Evolutionary conservation across 23 tunicate species (phyloP).

Genomic region (Oikopleura dioica): DNA sequence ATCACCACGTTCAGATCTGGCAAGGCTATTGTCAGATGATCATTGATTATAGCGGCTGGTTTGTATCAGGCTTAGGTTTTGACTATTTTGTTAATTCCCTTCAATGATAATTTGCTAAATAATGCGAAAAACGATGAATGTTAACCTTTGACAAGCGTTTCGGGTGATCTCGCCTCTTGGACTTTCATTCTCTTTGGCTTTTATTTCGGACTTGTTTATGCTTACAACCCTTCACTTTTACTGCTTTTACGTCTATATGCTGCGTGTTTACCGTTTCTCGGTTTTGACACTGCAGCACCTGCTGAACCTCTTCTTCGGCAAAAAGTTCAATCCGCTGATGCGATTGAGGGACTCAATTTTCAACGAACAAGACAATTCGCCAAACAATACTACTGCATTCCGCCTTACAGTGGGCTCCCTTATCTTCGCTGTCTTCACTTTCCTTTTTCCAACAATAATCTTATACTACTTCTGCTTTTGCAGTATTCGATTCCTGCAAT

Average conservation of each 20-base stretch:
- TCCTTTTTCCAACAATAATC: not conserved
- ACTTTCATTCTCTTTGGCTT: no score
- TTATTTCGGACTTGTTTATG: no score
- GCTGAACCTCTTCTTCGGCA: not conserved
- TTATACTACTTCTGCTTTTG: not conserved
- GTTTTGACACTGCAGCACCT: not conserved
- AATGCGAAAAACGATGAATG: no score
- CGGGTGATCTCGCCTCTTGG: no score
- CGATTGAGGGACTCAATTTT: not conserved
- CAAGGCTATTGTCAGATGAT: not conserved
- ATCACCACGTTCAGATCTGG: not conserved
- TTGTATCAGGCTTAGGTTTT: no score
- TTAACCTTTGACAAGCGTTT: no score
- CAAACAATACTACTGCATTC: not conserved
- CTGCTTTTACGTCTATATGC: not conserved
- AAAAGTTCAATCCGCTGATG: not conserved
- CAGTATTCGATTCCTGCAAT: not conserved
- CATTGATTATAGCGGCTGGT: not conserved
- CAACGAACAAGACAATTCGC: no score
- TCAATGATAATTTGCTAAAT: no score
- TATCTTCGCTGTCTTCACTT: not conserved
- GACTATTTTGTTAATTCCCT: no score
- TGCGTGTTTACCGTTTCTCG: not conserved
- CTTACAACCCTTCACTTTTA: not conserved
- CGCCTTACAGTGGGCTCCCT: not conserved